Percentiles rank a stretch among this genome's conserved stretches.
These are phyloP conservation scores for Anhinga anhinga DNA, from an alignment of 2,113 vertebrate species.

Conservation along the genomic window DNA sequence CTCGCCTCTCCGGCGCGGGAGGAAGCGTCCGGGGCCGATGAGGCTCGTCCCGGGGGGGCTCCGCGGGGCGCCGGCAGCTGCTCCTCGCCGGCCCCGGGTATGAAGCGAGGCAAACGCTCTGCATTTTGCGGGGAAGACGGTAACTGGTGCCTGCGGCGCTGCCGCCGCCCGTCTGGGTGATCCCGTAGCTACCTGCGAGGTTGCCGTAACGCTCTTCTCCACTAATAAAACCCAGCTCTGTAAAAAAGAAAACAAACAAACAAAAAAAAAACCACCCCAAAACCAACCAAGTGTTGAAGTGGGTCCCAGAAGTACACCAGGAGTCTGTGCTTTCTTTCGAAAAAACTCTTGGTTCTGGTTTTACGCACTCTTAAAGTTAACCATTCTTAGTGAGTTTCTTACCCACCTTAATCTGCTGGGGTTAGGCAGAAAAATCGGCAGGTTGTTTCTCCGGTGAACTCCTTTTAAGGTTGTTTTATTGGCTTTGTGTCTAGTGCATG, in stretches of 20 bases:
- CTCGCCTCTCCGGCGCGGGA: too few species aligned
- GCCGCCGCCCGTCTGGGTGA: background rate
- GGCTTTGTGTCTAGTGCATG: background rate
- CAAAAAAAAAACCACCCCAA: too few species aligned
- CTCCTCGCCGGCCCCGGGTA: background rate
- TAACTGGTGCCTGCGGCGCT: background rate
- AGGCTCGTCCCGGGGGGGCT: background rate
- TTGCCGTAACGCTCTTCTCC: background rate
- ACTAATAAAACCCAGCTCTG: background rate
- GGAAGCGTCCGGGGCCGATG: too few species aligned
- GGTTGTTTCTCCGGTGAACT: background rate
- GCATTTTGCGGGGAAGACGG: accelerated
- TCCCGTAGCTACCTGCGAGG: too few species aligned
- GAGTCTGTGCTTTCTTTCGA: background rate
- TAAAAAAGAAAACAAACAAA: too few species aligned
- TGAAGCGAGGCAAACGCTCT: background rate
- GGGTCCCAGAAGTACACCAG: background rate
- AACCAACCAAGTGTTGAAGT: accelerated
- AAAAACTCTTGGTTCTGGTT: background rate
- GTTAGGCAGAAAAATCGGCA: background rate
- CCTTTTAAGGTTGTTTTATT: background rate
- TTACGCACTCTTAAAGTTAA: background rate
- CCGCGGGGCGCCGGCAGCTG: too few species aligned
- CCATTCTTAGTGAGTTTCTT: background rate
- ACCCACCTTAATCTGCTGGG: background rate